Evolutionary conservation across 2,797 vertebrate genomes (phyloP), one percentile per base, ranked within the genome.

Genomic region (Myripristis jacobus): DNA sequence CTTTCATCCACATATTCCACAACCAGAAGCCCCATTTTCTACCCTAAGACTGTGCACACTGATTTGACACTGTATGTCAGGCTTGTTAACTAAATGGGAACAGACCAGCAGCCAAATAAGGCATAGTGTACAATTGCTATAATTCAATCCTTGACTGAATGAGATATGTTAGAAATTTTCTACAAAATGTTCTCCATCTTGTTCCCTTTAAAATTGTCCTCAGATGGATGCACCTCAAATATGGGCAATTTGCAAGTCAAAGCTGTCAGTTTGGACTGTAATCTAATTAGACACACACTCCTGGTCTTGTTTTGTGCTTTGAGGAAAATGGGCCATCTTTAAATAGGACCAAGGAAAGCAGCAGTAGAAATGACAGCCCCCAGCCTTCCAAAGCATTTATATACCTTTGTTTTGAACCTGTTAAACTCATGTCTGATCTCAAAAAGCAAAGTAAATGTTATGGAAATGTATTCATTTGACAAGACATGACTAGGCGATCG

Each of bases 321-420:
- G 50, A 72, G 56, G 66, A 78, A 90, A 89, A 29, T 64, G 64
- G 88, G 86, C 65, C 86, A 52, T 78, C 80, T 88, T 90, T 88
- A 83, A 89, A 90, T 86, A 88, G 86, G 78, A 80, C 61, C 43
- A 38, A 62, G 10, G 34, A 60, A 69, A 67, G 54, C 13, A 48
- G 52, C 19, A 16, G 56, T 59, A 62, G 50, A 80, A 55, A 44
- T 58, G 77, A 73, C 58, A 72, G 70, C 43, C 10, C 34, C 10
- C 4, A 56, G 55, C 18, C 4, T 27, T 53, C 56, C 34, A 66
- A 74, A 72, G 70, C 65, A 61, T 63, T 25, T 9, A 61, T 27
- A 72, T 57, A 74, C 44, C 16, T 70, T 48, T 56, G 31, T 51
- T 51, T 48, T 11, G 10, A 10, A 70, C 18, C 31, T 61, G 66